Base-by-base conservation (phyloP, 92 coral and sea anemone genomes). In the Desmophyllum pertusum region DNA sequence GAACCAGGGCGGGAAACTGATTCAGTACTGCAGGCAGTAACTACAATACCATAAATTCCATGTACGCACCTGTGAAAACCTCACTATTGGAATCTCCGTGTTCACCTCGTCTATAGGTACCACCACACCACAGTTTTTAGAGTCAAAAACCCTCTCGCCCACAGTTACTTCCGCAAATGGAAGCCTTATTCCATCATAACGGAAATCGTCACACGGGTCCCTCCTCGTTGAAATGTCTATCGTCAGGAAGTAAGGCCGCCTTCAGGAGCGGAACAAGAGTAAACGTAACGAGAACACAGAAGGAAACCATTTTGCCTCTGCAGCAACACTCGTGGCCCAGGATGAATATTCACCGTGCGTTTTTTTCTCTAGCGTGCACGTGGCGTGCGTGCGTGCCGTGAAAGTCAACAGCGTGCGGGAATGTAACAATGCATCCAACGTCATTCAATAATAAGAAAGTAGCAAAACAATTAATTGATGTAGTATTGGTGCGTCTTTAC, bases 41-140 rank as follows among this genome's bases (percentile, higher is more conserved):
- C 4, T 7, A 59, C 33, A 27, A 5, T 11, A 29, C 65, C 33
- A 25, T 1, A 59, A 27, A 3, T 7, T 25, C 35, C 65, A 59
- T 13, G 5, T 19, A 30, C 82, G 61, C 64, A 78, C 83, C 73
- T 78, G 72, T 42, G 83, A 63, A 80, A 80, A 80, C 77, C 52
- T 80, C n/a, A 80, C 76, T 31, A 80, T 40, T 0, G 84, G 84
- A 70, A 70, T 35, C 15, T 80, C 84, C 13, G 38, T 68, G 68
- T 67, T 52, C n/a, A 80, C 84, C 37, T 48, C 76, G 33, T 68
- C 84, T 1, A 80, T 35, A 1, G 84, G 77, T 45, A 80, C 84
- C 52, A 69, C 46, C 23, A 31, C 61, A 3, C 84, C 84, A 37
- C 84, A 80, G 52, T 80, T 80, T 48, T 21, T 80, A 17, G 43